Evolutionary conservation across 2,888 invertebrate species (phyloP).

Genomic region (Mystacides longicornis): DNA sequence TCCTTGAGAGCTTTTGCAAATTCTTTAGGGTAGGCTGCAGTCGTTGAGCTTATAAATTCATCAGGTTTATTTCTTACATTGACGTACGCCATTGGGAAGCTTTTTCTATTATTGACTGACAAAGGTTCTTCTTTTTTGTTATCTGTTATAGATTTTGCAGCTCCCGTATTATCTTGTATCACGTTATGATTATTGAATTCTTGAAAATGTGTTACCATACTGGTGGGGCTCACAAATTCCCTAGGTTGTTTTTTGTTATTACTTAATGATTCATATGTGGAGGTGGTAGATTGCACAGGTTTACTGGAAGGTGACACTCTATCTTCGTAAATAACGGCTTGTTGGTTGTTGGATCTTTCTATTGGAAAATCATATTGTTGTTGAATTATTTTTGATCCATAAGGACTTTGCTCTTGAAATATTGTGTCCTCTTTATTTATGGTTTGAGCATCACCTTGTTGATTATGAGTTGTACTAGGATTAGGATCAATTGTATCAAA

Average conservation of each 20-base stretch:
- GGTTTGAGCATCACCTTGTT: conserved; percentile 2
- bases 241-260: neutral
- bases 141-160: too few relatives aligned
- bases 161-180: neutral
- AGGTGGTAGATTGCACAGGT: neutral
- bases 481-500: neutral
- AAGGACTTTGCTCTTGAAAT: conserved; percentile 2
- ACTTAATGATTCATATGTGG: neutral
- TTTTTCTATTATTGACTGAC: neutral
- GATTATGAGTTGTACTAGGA: neutral
- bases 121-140: neutral
- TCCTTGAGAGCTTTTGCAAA: neutral
- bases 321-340: neutral
- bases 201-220: neutral
- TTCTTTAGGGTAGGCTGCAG: neutral
- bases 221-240: neutral
- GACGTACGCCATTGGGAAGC: neutral
- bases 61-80: neutral
- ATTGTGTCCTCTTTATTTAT: neutral
- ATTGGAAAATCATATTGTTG: neutral
- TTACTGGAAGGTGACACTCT: neutral
- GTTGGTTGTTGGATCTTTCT: conserved; percentile 1
- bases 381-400: conserved; percentile 6
- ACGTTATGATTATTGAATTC: neutral
- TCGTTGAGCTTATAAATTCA: neutral